Conservation (phyloP, 2,113 vertebrate genomes). For the Condylura cristata region DNA sequence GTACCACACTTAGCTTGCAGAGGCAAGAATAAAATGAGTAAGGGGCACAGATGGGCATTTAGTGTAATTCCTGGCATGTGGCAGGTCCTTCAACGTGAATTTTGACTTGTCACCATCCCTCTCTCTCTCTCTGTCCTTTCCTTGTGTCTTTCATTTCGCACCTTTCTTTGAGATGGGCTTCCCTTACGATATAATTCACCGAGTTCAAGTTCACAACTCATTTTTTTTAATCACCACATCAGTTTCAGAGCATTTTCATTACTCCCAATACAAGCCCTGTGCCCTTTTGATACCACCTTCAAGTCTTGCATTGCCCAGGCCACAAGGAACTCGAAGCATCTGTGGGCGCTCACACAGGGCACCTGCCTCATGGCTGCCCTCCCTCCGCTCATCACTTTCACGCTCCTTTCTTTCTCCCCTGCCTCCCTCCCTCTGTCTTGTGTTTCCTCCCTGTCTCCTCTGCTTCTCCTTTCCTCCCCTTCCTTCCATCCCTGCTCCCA, state of each 20-base stretch:
- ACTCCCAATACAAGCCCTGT: background rate
- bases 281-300: background rate
- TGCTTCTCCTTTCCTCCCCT: no score
- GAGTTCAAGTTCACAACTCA: no score
- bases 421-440: background rate
- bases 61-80: background rate
- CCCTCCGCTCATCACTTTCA: background rate
- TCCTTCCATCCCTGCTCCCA: background rate
- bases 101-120: background rate
- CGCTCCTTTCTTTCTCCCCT: background rate
- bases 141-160: background rate
- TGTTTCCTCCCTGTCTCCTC: no score
- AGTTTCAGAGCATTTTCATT: background rate
- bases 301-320: no score
- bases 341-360: no score
- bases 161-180: background rate
- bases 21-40: background rate
- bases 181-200: rapidly evolving
- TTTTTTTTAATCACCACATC: background rate
- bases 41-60: rapidly evolving
- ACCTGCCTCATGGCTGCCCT: no score
- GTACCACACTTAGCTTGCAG: background rate
- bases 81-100: background rate
- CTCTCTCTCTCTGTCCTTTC: background rate
- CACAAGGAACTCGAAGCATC: rapidly evolving